A percentile compares a stretch with the other conserved stretches of the same genome.
phyloP scores from a whole-genome alignment of 2,888 invertebrate species.

The Idaea aversata region DNA sequence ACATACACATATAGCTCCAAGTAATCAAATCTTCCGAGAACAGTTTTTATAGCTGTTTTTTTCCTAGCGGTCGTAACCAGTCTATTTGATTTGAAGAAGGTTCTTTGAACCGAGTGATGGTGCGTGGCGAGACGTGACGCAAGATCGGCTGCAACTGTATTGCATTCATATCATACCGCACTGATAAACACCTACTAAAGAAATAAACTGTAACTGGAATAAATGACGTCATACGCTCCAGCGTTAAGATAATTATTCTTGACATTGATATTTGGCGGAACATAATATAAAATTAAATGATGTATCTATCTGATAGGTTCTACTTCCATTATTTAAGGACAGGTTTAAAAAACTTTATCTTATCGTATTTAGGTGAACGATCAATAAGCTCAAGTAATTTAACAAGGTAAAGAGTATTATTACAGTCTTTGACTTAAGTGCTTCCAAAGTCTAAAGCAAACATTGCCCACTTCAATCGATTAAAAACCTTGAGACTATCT shows the following conservation, averaged over 20 bases:
- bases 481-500: neutral
- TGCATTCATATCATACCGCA: constrained; percentile 26
- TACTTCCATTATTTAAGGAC: neutral
- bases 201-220: constrained; percentile 3
- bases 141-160: constrained; percentile 25
- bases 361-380: constrained; percentile 1
- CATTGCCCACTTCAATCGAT: neutral
- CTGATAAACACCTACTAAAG: constrained; percentile 13
- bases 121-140: constrained; percentile 41
- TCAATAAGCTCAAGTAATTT: neutral
- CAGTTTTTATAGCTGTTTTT: constrained; percentile 24
- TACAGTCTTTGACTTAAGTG: neutral
- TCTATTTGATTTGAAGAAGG: constrained; percentile 49
- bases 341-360: neutral
- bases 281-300: neutral
- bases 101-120: constrained; percentile 54
- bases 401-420: constrained; percentile 1
- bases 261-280: neutral
- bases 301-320: neutral
- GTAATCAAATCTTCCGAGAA: constrained; percentile 11
- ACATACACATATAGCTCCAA: neutral
- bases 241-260: neutral
- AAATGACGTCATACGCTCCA: constrained; percentile 11
- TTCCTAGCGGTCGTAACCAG: constrained; percentile 37
- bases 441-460: neutral